These are phyloP conservation scores for Parnassius mnemosyne DNA, from an alignment of 2,888 invertebrate species.

Conservation along the genomic window DNA sequence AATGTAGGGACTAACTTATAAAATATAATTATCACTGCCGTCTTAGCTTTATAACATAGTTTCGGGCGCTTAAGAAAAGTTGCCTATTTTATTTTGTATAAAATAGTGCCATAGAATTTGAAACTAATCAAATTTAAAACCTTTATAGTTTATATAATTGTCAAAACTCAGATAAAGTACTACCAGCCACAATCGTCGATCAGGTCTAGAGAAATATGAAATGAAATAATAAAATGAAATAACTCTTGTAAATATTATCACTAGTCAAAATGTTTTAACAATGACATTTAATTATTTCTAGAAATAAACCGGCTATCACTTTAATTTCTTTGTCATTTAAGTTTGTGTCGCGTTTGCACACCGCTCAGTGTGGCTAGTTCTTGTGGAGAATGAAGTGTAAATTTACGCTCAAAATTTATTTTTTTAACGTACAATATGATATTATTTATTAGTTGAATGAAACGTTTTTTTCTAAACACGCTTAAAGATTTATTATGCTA, in stretches of 20 bases:
- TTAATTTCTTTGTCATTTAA: no score
- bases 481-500: no score
- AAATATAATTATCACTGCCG: conserved; percentile 29
- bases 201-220: conserved; percentile 20
- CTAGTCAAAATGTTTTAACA: conserved; percentile 48
- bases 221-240: no score
- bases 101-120: conserved; percentile 69
- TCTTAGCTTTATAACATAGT: conserved; percentile 50
- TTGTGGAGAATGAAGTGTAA: no score
- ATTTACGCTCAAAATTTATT: no score
- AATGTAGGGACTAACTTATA: conserved; percentile 19
- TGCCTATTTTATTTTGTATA: conserved; percentile 66
- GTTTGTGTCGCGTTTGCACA: no score
- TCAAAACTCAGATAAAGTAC: conserved; percentile 16
- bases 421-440: no score
- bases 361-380: no score
- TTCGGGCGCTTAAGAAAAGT: conserved; percentile 46
- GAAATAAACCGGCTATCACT: no score
- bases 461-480: no score
- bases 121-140: conserved; percentile 25
- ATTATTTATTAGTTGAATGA: no score
- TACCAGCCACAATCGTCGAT: conserved; percentile 22
- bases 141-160: conserved; percentile 32
- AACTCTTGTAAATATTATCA: conserved; percentile 41
- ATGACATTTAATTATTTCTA: no score